Percentiles rank a stretch among this genome's conserved stretches.
Evolutionary conservation across 2,888 invertebrate genomes (phyloP).

Genomic region (Drosophila testacea): DNA sequence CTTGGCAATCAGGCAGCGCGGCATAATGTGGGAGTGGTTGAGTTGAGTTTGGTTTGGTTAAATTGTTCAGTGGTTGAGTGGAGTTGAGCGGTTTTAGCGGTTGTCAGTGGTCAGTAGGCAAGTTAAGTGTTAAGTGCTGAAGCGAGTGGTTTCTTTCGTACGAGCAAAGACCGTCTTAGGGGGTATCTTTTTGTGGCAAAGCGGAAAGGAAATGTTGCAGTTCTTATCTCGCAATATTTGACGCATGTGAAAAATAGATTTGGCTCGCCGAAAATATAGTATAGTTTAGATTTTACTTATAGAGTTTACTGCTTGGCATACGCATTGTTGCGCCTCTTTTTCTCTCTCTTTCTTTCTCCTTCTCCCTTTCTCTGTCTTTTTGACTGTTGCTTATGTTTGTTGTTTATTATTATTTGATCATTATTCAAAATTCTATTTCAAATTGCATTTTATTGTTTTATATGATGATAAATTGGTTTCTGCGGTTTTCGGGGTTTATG

Average conservation of each 20-base stretch:
- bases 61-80: slow-evolving; percentile 26
- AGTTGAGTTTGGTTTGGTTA: slow-evolving; percentile 9
- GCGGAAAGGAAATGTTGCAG: slow-evolving; percentile 77
- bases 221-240: slow-evolving; percentile 64
- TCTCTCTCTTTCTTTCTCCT: slow-evolving; percentile 12
- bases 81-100: slow-evolving; percentile 29
- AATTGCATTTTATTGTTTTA: slow-evolving; percentile 55
- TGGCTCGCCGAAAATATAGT: slow-evolving; percentile 75
- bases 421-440: slow-evolving; percentile 42
- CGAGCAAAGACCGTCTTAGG: slow-evolving; percentile 76
- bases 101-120: slow-evolving; percentile 54
- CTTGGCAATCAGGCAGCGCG: slow-evolving; percentile 97
- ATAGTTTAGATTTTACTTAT: slow-evolving; percentile 60
- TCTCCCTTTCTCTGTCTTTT: neutral
- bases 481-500: slow-evolving; percentile 21
- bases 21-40: slow-evolving; percentile 88
- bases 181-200: slow-evolving; percentile 68
- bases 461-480: slow-evolving; percentile 52
- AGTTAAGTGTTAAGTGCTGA: slow-evolving; percentile 74
- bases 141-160: slow-evolving; percentile 70
- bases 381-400: slow-evolving; percentile 1
- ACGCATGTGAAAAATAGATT: slow-evolving; percentile 70
- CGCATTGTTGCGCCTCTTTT: slow-evolving; percentile 53
- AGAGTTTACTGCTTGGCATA: slow-evolving; percentile 56
- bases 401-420: slow-evolving; percentile 38